Conservation (phyloP, 2,888 invertebrate genomes). For the Volucella zonaria region DNA sequence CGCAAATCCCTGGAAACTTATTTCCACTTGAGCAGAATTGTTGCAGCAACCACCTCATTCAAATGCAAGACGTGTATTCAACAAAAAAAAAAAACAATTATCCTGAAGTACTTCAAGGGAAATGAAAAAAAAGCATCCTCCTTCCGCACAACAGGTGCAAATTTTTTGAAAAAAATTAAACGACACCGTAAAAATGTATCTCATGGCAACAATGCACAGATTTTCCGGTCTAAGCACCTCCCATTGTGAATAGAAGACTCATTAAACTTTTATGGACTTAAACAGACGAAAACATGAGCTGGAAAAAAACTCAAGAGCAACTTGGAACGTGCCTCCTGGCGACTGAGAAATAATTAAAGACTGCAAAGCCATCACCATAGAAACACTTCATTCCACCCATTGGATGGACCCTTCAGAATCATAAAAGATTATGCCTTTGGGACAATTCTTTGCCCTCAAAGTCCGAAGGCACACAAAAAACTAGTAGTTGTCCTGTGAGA, state of each 20-base stretch:
- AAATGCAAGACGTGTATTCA: too few species aligned
- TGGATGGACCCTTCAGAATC: background rate
- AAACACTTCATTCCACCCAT: conserved; percentile 28
- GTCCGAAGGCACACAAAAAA: too few species aligned
- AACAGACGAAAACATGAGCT: background rate
- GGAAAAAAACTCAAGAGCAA: conserved; percentile 7
- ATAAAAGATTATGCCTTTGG: background rate
- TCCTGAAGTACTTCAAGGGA: too few species aligned
- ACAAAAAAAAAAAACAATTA: too few species aligned
- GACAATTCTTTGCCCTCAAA: too few species aligned
- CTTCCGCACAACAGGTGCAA: conserved; percentile 1
- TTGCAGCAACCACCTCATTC: too few species aligned
- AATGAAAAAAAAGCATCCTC: background rate
- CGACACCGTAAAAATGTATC: too few species aligned
- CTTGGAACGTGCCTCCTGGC: conserved; percentile 43
- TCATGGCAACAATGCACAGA: conserved; percentile 33
- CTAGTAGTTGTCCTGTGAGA: too few species aligned
- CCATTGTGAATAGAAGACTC: conserved; percentile 30
- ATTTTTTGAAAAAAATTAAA: background rate
- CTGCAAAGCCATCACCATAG: conserved; percentile 22
- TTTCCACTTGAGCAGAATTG: too few species aligned
- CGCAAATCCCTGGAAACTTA: too few species aligned
- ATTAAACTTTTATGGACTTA: conserved; percentile 45
- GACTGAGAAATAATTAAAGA: conserved; percentile 48
- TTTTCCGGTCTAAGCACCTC: conserved; percentile 28